Conservation (phyloP, 2,113 vertebrate genomes). For the Zosterops pallidus region DNA sequence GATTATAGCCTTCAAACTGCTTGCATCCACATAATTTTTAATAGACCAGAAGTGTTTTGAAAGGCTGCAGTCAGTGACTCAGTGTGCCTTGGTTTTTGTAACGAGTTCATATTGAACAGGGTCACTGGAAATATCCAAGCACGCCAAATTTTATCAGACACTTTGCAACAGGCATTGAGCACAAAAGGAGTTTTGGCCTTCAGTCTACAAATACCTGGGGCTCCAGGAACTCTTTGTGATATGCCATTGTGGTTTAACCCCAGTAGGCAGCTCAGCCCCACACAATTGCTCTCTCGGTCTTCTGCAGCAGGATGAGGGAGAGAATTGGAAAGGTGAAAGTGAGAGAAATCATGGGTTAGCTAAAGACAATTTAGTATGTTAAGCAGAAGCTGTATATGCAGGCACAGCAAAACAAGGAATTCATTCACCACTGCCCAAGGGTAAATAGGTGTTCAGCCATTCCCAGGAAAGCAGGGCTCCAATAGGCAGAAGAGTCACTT, state of each 20-base stretch:
- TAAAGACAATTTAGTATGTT: not conserved
- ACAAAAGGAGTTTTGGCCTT: not conserved
- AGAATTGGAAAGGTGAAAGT: not conserved
- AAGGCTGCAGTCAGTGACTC: not conserved
- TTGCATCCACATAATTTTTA: not conserved
- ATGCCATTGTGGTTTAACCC: not conserved
- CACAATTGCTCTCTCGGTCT: accelerated
- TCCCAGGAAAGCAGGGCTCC: not conserved
- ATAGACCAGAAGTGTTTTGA: not conserved
- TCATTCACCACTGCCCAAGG: accelerated
- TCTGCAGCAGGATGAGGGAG: accelerated
- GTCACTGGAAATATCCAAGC: not conserved
- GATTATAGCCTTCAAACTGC: not conserved
- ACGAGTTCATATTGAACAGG: not conserved
- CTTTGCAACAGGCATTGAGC: not conserved
- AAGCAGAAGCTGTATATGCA: not conserved
- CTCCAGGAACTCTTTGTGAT: not conserved
- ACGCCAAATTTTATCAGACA: not conserved
- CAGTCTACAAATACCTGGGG: not conserved
- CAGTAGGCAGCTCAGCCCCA: not conserved
- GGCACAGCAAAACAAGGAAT: not conserved
- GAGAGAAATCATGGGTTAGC: not conserved
- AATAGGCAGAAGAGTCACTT: accelerated
- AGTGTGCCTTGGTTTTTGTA: not conserved
- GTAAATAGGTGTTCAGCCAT: not conserved